These are phyloP conservation scores for Drosophila pallidifrons DNA, from an alignment of 1,140 invertebrate genomes.

Conservation along the genomic window DNA sequence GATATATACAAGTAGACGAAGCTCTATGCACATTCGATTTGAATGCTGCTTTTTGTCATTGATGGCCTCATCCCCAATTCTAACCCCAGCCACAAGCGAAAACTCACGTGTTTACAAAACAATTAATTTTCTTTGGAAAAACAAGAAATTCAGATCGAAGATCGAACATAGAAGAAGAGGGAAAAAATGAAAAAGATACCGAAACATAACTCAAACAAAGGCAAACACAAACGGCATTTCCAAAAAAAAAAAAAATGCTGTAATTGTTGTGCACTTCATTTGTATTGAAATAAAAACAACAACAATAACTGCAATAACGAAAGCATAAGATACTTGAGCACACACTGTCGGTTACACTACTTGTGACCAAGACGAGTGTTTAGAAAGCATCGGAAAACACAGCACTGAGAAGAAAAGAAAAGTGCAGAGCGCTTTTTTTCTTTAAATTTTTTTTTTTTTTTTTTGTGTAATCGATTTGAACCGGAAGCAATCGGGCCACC, in stretches of 20 bases:
- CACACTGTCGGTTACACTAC: conserved; percentile 47
- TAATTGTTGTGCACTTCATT: conserved; percentile 79
- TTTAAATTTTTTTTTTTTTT: background rate
- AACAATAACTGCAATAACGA: conserved; percentile 24
- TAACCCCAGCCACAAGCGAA: conserved; percentile 18
- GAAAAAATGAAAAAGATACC: conserved; percentile 79
- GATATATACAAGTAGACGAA: conserved; percentile 23
- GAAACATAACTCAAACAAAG: conserved; percentile 78
- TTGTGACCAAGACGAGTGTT: conserved; percentile 28
- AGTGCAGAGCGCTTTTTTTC: conserved; percentile 62
- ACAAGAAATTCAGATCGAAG: conserved; percentile 48
- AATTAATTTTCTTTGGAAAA: conserved; percentile 79
- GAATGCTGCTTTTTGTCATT: conserved; percentile 44
- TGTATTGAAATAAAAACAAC: conserved; percentile 58
- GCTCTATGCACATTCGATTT: conserved; percentile 27
- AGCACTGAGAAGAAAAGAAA: conserved; percentile 48
- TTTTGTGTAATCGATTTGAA: conserved; percentile 79
- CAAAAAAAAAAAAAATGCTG: conserved; percentile 67
- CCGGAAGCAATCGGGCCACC: conserved; percentile 78
- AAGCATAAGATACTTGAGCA: conserved; percentile 65
- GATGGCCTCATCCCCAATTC: conserved; percentile 10
- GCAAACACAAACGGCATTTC: conserved; percentile 25
- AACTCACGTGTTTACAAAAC: conserved; percentile 77
- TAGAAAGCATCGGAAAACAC: conserved; percentile 40
- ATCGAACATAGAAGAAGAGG: conserved; percentile 12